Conservation (phyloP, 2,113 vertebrate species). For the Varanus komodoensis region DNA sequence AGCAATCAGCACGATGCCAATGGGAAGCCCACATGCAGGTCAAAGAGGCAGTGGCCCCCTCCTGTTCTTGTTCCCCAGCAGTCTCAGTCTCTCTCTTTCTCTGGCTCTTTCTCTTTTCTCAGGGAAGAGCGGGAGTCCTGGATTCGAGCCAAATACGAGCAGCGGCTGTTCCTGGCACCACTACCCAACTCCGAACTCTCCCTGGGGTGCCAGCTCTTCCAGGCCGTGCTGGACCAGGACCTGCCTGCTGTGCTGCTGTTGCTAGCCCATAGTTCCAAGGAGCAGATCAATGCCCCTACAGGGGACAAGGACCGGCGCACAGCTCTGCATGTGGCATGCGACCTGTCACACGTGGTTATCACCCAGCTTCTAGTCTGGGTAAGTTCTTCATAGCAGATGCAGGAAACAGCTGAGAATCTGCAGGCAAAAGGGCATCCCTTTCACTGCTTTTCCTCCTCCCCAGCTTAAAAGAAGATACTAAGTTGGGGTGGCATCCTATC, state of each 20-base stretch:
- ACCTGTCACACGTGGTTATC: conserved; percentile 91
- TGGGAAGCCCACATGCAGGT: not conserved
- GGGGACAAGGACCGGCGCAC: conserved; percentile 74
- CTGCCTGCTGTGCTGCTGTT: conserved; percentile 88
- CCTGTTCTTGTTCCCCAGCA: not conserved
- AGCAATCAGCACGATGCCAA: not conserved
- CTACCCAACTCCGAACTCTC: conserved; percentile 74
- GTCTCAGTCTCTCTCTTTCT: not conserved
- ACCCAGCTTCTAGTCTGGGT: conserved; percentile 97
- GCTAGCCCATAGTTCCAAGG: conserved; percentile 91
- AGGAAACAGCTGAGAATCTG: too few relatives aligned
- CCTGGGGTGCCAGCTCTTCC: conserved; percentile 77
- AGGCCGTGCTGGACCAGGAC: conserved; percentile 85
- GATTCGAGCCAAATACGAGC: conserved; percentile 96
- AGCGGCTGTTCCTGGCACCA: conserved; percentile 88
- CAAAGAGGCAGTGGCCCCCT: not conserved
- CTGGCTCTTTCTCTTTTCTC: not conserved
- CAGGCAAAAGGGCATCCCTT: accelerated
- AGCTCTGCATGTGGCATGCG: conserved; percentile 90
- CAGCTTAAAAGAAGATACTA: accelerated
- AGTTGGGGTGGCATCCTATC: accelerated
- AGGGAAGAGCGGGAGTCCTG: conserved; percentile 94
- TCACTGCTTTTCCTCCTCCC: not conserved
- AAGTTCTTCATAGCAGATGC: conserved; percentile 46
- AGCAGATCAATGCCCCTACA: conserved; percentile 81